These are phyloP conservation scores for Sprattus sprattus DNA, from an alignment of 2,113 vertebrate genomes.

Conservation along the genomic window DNA sequence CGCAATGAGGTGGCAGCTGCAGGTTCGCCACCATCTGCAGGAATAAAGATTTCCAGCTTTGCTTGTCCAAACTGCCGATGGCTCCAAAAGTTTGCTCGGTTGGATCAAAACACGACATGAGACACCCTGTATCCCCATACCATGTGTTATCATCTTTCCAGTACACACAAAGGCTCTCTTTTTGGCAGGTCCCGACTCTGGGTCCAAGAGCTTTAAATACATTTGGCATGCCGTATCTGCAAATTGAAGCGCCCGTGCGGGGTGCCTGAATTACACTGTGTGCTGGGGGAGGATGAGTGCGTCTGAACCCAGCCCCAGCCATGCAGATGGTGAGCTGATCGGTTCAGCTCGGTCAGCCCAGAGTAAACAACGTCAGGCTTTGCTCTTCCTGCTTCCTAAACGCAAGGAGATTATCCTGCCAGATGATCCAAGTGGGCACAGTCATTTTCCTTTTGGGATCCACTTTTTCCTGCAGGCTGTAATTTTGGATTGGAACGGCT, in stretches of 20 bases:
- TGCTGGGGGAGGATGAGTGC: neutral
- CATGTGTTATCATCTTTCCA: neutral
- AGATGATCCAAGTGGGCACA: neutral
- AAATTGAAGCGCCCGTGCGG: neutral
- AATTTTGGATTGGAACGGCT: constrained; percentile 6
- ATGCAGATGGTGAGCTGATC: neutral
- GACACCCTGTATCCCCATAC: neutral
- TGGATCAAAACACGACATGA: neutral
- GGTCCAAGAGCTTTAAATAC: neutral
- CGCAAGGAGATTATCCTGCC: neutral
- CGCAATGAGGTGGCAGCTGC: neutral
- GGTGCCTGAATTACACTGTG: constrained; percentile 1
- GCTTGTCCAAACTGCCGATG: neutral
- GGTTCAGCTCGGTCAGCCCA: neutral
- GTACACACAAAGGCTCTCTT: neutral
- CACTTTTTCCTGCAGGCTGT: neutral
- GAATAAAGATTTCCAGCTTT: neutral
- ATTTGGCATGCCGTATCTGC: neutral
- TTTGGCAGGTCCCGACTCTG: neutral
- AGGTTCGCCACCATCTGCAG: neutral
- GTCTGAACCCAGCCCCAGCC: neutral
- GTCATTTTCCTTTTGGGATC: constrained; percentile 10
- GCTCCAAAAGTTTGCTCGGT: neutral
- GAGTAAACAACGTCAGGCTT: neutral
- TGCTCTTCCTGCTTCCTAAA: neutral